Base-by-base conservation (phyloP, 2,888 invertebrate genomes). In the Lycophotia porphyrea region DNA sequence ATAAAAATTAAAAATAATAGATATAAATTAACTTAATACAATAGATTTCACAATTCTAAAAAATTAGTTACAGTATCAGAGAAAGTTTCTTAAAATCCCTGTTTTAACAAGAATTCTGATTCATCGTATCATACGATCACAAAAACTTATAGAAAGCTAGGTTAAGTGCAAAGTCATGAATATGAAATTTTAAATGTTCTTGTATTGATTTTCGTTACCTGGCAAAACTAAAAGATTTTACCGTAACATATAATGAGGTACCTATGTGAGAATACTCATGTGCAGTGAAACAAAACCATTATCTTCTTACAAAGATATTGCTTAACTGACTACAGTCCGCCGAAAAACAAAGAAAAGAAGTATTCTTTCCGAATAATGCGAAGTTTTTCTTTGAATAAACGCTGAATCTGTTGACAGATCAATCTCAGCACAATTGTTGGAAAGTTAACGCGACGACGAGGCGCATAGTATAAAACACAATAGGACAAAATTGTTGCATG, bases 401-500 rank as follows among this genome's bases (percentile, higher is more conserved):
- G 76, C 89, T 87, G 82, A 89, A 92, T 90, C 90, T 87, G 90
- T 88, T 90, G 90, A 91, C 90, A 90, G 79, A 87, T 88, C 72
- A 85, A 87, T 88, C 88, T 88, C 86, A 89, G 85, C 86, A 93
- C 91, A 93, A 93, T 93, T 90, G 92, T 91, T 92, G 91, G 92
- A 94, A 94, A 94, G 93, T 92, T 89, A 88, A 88, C 87, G 90
- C 84, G 73, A 74, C 88, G 60, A 82, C 90, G 88, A 85, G 85
- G 80, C 88, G 87, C 91, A 93, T 91, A 91, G 91, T 91, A 88
- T 87, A 55, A 55, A 87, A 91, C 90, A 93, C 92, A 93, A 93
- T 93, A 86, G 91, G 81, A 89, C 87, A 86, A 91, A 93, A 92
- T 91, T 92, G 90, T 92, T 92, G 92, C 92, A 91, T 91, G 90